A percentile compares a stretch with the other conserved stretches of the same genome.
Conservation (phyloP, 2,797 vertebrate genomes). For the Melopsittacus undulatus region DNA sequence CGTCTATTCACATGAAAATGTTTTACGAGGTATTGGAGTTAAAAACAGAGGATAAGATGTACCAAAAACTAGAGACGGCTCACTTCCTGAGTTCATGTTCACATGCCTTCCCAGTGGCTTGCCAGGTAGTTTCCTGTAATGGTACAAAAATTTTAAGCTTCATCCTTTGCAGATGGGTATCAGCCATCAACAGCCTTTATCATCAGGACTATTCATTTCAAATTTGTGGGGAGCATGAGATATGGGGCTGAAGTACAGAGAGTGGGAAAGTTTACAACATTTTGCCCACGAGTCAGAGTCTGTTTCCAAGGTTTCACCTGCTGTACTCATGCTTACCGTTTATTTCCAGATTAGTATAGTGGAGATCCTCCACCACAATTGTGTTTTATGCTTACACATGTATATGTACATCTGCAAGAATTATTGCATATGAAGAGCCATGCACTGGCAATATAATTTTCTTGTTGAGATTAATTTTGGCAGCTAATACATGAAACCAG, state of each 20-base stretch:
- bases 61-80: not conserved
- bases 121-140: not conserved
- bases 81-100: not conserved
- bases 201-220: not conserved
- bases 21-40: not conserved
- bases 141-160: not conserved
- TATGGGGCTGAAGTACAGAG: not conserved
- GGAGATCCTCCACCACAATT: rapidly evolving
- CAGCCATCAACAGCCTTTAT: not conserved
- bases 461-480: not conserved
- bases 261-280: not conserved
- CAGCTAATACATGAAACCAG: not conserved
- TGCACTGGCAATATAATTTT: not conserved
- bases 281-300: not conserved
- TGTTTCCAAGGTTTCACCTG: not conserved
- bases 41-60: not conserved
- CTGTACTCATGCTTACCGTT: not conserved
- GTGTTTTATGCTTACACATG: not conserved
- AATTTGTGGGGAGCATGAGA: not conserved
- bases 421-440: not conserved
- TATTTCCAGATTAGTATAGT: not conserved
- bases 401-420: not conserved
- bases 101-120: not conserved
- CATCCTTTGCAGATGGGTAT: not conserved
- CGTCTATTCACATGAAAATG: not conserved